Conservation (phyloP, 1,140 invertebrate genomes). For the Papilio xuthus region DNA sequence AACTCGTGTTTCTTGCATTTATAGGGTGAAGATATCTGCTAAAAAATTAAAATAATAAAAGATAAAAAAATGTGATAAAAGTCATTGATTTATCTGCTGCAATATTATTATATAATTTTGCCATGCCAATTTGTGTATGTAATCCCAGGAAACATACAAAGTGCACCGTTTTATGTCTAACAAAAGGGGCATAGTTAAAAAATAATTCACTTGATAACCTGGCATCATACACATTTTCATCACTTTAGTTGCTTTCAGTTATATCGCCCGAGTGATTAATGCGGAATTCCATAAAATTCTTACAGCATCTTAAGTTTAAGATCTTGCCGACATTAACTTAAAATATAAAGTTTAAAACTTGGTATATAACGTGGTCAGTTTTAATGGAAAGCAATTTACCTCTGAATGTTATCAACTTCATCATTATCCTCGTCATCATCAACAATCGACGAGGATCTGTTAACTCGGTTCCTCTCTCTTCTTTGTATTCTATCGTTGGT, state of each 20-base stretch:
- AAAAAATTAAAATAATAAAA: neutral
- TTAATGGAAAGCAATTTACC: slow-evolving; percentile 45
- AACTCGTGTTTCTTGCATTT: neutral
- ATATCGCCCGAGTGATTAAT: no score
- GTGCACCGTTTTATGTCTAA: no score
- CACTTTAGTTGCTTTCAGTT: no score
- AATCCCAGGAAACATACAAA: no score
- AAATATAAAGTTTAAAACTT: neutral
- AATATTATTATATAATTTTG: no score
- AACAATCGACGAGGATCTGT: slow-evolving; percentile 28
- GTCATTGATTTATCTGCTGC: no score
- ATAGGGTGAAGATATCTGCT: neutral
- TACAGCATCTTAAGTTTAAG: no score
- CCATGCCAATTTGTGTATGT: no score
- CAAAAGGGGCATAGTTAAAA: no score
- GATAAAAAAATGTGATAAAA: neutral
- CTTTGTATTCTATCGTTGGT: slow-evolving; percentile 1
- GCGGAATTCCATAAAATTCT: no score
- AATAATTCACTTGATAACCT: no score
- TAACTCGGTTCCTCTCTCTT: neutral
- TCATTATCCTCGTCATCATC: slow-evolving; percentile 49
- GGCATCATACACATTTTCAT: no score
- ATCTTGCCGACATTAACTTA: neutral
- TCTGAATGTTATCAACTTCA: slow-evolving; percentile 70
- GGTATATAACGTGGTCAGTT: neutral